Conservation (phyloP, 2,113 vertebrate genomes). For the Lepidothrix coronata region DNA sequence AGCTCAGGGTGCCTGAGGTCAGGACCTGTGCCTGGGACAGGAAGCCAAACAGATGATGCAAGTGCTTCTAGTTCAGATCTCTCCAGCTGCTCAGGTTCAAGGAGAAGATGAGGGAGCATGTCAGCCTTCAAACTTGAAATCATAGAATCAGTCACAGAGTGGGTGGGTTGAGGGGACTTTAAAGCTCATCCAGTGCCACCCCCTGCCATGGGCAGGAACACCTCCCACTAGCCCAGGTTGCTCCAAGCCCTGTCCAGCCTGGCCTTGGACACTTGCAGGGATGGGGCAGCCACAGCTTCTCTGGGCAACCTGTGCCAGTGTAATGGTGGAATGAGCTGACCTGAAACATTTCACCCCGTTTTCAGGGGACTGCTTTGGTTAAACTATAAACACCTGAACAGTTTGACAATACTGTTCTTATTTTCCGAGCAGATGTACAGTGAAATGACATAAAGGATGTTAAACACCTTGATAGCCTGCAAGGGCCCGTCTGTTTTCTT, state of each 20-base stretch:
- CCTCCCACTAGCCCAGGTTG: rapidly evolving
- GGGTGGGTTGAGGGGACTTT: background rate
- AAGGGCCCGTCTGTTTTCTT: background rate
- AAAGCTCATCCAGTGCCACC: background rate
- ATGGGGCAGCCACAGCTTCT: background rate
- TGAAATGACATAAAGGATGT: background rate
- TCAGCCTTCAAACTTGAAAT: background rate
- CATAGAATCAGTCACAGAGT: no score
- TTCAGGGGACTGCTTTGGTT: background rate
- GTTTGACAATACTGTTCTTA: rapidly evolving
- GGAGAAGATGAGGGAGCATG: background rate
- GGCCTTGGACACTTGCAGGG: background rate
- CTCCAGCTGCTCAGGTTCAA: background rate
- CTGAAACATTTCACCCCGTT: background rate
- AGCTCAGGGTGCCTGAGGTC: background rate
- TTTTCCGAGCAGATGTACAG: background rate
- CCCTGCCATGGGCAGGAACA: background rate
- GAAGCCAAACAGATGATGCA: background rate
- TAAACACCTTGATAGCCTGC: background rate
- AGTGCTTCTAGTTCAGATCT: background rate
- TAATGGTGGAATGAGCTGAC: background rate
- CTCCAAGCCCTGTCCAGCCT: rapidly evolving
- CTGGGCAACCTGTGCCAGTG: background rate
- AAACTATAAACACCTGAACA: background rate
- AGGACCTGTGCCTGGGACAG: background rate